Percentiles rank a stretch among this genome's conserved stretches.
phyloP scores from a whole-genome alignment of 1,140 invertebrate species.

The Drosophila quadrilineata region DNA sequence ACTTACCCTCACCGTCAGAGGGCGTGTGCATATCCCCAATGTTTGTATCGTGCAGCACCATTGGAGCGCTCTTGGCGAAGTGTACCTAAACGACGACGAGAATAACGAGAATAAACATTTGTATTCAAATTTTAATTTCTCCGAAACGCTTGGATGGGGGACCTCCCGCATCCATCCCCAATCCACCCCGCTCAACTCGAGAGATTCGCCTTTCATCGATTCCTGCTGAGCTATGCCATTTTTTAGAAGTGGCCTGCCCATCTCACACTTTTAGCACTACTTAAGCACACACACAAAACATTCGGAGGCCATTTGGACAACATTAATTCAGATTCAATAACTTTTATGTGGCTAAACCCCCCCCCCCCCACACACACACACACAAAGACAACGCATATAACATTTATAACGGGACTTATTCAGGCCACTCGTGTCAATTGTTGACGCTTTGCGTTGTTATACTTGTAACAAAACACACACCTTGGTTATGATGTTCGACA shows the following conservation, averaged over 20 bases:
- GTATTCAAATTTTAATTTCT: neutral
- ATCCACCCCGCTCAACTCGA: neutral
- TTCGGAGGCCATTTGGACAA: conserved; percentile 16
- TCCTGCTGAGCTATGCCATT: conserved; percentile 34
- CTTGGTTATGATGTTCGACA: conserved; percentile 17
- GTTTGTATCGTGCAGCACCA: conserved; percentile 47
- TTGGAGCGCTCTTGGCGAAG: conserved; percentile 61
- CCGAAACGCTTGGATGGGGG: neutral
- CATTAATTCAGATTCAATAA: conserved; percentile 9
- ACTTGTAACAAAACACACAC: neutral
- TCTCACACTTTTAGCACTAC: conserved; percentile 15
- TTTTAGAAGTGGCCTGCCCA: conserved; percentile 29
- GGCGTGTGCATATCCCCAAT: conserved; percentile 48
- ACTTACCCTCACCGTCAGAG: conserved; percentile 40
- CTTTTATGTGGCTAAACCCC: neutral
- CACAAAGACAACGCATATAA: no score
- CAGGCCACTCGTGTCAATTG: neutral
- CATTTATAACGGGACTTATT: neutral
- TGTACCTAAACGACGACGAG: conserved; percentile 55
- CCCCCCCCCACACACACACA: no score
- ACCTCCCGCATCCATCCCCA: neutral
- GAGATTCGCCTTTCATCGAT: conserved; percentile 23
- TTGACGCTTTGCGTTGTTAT: no score
- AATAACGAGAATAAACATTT: conserved; percentile 19
- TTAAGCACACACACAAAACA: conserved; percentile 14